Base-by-base conservation (phyloP, 1,140 invertebrate species). In the Drosophila triauraria region DNA sequence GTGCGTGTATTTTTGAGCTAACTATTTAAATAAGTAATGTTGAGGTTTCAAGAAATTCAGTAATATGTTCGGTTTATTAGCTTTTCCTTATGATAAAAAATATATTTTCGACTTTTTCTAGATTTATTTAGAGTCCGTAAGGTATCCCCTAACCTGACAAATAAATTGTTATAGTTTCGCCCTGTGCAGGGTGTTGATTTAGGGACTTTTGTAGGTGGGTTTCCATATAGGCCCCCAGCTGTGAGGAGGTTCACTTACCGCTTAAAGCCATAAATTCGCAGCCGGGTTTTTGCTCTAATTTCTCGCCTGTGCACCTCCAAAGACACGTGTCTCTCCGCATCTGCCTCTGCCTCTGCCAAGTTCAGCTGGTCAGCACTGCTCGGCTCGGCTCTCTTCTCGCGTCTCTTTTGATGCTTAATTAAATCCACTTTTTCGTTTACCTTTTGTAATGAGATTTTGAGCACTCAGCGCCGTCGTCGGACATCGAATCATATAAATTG, bases 401-500 rank as follows among this genome's bases (percentile, higher is more conserved):
- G 50, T 75, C 69, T 79, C 84, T 86, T 87, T 90, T 90, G 80
- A 84, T 71, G 85, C 82, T 68, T 80, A 88, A 90, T 88, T 88
- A 75, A 88, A 88, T 88, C 88, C 78, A 90, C 78, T 88, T 88
- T 71, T 65, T 74, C 76, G 72, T 78, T 57, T 87, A 79, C 84
- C 84, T 87, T 87, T 88, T 88, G 84, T 88, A 90, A 88, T 88
- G 77, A 90, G 80, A 71, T 88, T 83, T 90, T 78, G 74, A 59
- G 77, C 57, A 75, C 72, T 84, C 63, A 68, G 62, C 71, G 61
- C 48, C 78, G 54, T 63, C 80, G 57, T 62, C 78, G 62, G 59
- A 61, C 69, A 75, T 76, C 75, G 80, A 88, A 88, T 71, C 85
- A 88, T 88, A 88, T 88, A 88, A 88, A 88, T 81, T 78, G 38